Percentiles rank a stretch among this genome's conserved stretches.
phyloP scores from a whole-genome alignment of 2,113 vertebrate genomes.

The Spea bombifrons region DNA sequence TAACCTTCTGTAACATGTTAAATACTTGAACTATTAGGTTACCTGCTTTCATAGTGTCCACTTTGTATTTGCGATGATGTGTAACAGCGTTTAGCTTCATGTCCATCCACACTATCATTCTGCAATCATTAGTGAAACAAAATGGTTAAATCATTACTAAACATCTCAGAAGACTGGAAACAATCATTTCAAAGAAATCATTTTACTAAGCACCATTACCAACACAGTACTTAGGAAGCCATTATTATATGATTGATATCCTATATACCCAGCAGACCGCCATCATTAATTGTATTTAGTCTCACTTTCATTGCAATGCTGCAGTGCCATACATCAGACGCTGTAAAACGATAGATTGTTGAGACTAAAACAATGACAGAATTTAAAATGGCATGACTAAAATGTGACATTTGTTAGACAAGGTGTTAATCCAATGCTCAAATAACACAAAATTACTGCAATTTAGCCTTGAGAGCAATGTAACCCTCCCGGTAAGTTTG shows the following conservation, averaged over 20 bases:
- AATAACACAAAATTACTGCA: not conserved
- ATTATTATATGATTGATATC: constrained; percentile 2
- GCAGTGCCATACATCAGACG: constrained; percentile 1
- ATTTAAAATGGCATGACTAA: not conserved
- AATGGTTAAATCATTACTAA: not conserved
- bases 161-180: not conserved
- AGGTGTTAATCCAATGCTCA: not conserved
- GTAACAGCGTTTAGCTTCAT: constrained; percentile 1
- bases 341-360: constrained; percentile 8
- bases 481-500: not conserved
- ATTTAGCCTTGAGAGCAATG: constrained; percentile 12
- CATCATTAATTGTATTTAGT: constrained; percentile 21
- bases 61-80: not conserved
- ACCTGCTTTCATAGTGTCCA: not conserved
- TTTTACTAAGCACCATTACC: constrained; percentile 16
- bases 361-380: constrained; percentile 11
- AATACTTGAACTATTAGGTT: too few relatives aligned
- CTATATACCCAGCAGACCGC: not conserved
- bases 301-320: constrained; percentile 9
- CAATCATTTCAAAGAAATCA: not conserved
- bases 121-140: not conserved
- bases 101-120: constrained; percentile 1
- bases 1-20: too few relatives aligned
- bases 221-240: constrained; percentile 19
- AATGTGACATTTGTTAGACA: not conserved